phyloP scores from a whole-genome alignment of 2,113 vertebrate genomes.

The Mugil cephalus region DNA sequence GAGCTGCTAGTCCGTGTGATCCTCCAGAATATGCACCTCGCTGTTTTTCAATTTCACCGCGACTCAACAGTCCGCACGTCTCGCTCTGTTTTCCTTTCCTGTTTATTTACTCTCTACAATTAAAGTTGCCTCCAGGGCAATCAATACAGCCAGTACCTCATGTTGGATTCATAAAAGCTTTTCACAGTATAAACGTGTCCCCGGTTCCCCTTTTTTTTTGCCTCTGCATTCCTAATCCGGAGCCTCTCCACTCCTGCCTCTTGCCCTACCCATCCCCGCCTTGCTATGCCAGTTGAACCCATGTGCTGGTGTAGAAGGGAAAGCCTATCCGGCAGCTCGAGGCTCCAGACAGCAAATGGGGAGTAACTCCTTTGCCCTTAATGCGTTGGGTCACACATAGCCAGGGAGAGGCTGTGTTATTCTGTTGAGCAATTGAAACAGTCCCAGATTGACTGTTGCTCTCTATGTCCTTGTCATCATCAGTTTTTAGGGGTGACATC shows the following conservation, averaged over 20 bases:
- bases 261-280: background rate
- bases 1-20: background rate
- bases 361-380: constrained; percentile 63
- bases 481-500: constrained; percentile 19
- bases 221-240: constrained; percentile 18
- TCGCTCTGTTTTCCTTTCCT: constrained; percentile 15
- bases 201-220: constrained; percentile 4
- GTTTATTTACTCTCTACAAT: constrained; percentile 30
- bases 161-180: constrained; percentile 39
- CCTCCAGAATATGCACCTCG: background rate
- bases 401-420: constrained; percentile 40
- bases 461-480: constrained; percentile 55
- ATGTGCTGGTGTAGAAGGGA: background rate
- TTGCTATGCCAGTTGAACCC: background rate
- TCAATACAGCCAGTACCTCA: constrained; percentile 28
- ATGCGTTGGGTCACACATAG: constrained; percentile 55
- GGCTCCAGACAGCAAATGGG: constrained; percentile 2
- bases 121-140: constrained; percentile 40
- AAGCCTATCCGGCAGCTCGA: constrained; percentile 11
- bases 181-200: constrained; percentile 28
- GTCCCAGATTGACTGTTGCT: constrained; percentile 47
- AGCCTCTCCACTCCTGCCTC: background rate
- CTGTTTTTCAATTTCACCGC: constrained; percentile 15
- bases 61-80: background rate
- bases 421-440: constrained; percentile 7